These are phyloP conservation scores for Tanypteryx hageni DNA, from an alignment of 2,888 invertebrate genomes.

Conservation along the genomic window DNA sequence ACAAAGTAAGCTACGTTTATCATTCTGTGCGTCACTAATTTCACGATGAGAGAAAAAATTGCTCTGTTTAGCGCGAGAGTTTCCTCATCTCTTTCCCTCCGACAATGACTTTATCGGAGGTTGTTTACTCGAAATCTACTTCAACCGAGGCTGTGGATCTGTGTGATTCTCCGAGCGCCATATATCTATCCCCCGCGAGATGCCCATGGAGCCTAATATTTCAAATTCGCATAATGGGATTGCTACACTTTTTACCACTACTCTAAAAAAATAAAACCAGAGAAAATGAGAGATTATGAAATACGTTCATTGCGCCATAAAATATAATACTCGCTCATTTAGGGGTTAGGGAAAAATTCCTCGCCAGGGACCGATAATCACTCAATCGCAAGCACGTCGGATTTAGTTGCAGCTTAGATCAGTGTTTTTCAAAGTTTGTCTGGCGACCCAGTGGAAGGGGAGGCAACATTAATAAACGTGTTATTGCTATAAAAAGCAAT, in stretches of 20 bases:
- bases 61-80: not conserved
- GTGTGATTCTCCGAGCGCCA: not conserved
- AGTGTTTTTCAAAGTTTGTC: too few species aligned
- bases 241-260: not conserved
- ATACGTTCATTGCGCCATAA: too few species aligned
- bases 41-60: not conserved
- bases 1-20: not conserved
- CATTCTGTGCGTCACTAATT: conserved; percentile 4
- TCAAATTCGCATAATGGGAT: not conserved
- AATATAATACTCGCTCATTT: too few species aligned
- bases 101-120: not conserved
- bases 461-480: too few species aligned
- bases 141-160: not conserved
- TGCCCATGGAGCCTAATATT: not conserved
- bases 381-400: too few species aligned
- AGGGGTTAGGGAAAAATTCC: too few species aligned
- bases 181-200: not conserved
- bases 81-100: conserved; percentile 5
- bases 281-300: too few species aligned
- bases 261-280: not conserved
- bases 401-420: too few species aligned
- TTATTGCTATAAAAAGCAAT: too few species aligned
- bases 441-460: too few species aligned
- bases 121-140: conserved; percentile 3
- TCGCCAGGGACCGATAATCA: too few species aligned